Percentiles rank a stretch among this genome's conserved stretches.
Conservation (phyloP, 1,140 invertebrate genomes). For the Zaprionus camerounensis region DNA sequence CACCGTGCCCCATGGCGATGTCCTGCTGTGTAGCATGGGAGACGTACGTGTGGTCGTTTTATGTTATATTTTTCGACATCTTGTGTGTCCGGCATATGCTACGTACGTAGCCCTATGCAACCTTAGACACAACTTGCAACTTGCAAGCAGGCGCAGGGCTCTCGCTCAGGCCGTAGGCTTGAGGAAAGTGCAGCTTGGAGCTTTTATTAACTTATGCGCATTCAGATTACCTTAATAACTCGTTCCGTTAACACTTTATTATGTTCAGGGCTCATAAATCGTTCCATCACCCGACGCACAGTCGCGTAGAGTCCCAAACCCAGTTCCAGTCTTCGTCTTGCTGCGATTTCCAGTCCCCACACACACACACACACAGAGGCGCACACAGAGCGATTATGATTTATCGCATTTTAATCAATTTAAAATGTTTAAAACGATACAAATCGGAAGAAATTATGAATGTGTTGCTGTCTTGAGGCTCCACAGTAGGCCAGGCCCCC, state of each 20-base stretch:
- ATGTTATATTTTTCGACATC: conserved; percentile 82
- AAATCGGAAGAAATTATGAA: conserved; percentile 83
- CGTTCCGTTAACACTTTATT: conserved; percentile 84
- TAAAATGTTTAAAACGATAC: conserved; percentile 83
- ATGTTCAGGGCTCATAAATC: conserved; percentile 82
- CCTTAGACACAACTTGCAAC: conserved; percentile 55
- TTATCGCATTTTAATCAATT: conserved; percentile 84
- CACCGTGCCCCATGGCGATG: conserved; percentile 36
- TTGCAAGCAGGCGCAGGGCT: conserved; percentile 5
- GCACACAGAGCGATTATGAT: conserved; percentile 73
- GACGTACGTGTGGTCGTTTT: conserved; percentile 83
- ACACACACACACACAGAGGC: background rate
- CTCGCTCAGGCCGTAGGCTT: conserved; percentile 14
- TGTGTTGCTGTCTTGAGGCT: conserved; percentile 80
- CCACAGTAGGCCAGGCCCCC: conserved; percentile 71
- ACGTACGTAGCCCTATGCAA: conserved; percentile 49
- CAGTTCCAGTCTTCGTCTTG: conserved; percentile 20
- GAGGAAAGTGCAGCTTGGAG: conserved; percentile 50
- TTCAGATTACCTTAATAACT: conserved; percentile 84
- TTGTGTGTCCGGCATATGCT: conserved; percentile 60
- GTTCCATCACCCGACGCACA: conserved; percentile 68
- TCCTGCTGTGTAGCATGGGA: conserved; percentile 82
- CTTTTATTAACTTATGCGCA: conserved; percentile 82
- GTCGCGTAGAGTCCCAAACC: conserved; percentile 9
- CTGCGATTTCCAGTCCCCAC: conserved; percentile 41